phyloP scores from a whole-genome alignment of 1,140 invertebrate species.

The Melipona quadrifasciata region DNA sequence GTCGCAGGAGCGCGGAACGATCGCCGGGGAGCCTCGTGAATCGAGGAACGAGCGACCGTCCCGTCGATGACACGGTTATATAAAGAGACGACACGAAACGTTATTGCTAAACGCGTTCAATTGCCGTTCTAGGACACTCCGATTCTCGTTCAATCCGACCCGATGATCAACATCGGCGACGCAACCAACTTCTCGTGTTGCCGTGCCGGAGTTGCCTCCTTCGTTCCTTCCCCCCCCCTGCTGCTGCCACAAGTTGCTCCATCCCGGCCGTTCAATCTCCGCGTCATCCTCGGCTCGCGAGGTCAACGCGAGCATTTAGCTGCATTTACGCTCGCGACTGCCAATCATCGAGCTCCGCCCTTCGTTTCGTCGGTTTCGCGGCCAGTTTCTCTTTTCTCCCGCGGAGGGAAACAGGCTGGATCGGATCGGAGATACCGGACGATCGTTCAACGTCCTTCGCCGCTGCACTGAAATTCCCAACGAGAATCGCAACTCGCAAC shows the following conservation, averaged over 20 bases:
- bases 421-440: neutral
- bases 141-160: conserved; percentile 51
- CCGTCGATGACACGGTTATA: conserved; percentile 42
- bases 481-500: no score
- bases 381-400: neutral
- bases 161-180: neutral
- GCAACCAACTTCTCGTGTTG: neutral
- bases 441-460: no score
- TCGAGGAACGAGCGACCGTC: conserved; percentile 2
- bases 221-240: neutral
- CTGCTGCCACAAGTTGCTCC: neutral
- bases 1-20: neutral
- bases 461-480: no score
- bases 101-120: conserved; percentile 59
- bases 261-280: neutral
- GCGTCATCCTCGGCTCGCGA: neutral
- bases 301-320: conserved; percentile 47
- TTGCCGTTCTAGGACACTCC: conserved; percentile 53
- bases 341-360: conserved; percentile 5
- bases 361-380: neutral
- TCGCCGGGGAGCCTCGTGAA: neutral
- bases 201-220: neutral
- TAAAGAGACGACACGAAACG: conserved; percentile 44
- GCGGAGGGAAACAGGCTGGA: neutral
- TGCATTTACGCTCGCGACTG: neutral